Evolutionary conservation across 2,113 vertebrate species (phyloP), one percentile per base, ranked within the genome.

Genomic region (Tachysurus vachellii): DNA sequence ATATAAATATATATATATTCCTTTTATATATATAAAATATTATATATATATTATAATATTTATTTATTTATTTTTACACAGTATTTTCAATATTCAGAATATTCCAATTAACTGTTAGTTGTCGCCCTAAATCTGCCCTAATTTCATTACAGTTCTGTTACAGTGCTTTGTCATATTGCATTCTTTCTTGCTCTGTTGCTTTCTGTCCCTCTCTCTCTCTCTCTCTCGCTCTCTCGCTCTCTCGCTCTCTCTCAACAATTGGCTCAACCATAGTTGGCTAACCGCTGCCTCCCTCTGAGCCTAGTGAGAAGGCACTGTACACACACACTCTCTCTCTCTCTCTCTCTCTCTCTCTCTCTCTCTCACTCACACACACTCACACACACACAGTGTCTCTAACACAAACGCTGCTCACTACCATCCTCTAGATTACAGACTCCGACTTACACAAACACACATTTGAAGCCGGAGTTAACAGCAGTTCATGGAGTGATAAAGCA

Each of bases 211-310:
- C 68, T 71, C 31, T 19, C 14, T 17, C 7, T 71, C 31, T 71
- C 42, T 50, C 68, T 47, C 44, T 73, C 71, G 47, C 71, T 75
- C 71, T 75, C 71, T 75, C 44, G 86, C 80, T 86, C 71, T 82
- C 36, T 70, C 28, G 44, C 14, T 81, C 68, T 76, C 19, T 73
- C 42, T 21, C 23, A 17, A 44, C 54, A 81, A 89, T 87, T 80
- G 87, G 73, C 79, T 89, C 82, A 83, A 80, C 79, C 61, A 77
- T 84, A 64, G 71, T 66, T 62, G 85, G 84, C 76, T 79, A 68
- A 82, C 54, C 62, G 44, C 61, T 82, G 87, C 64, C 81, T 64
- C 85, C 64, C 76, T 71, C 88, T 76, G 77, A 77, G 89, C 85
- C 77, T 83, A 71, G 79, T 88, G 76, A 56, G 85, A 88, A 87